These are phyloP conservation scores for Lemur catta DNA, from an alignment of 2,797 vertebrate species.

Conservation along the genomic window DNA sequence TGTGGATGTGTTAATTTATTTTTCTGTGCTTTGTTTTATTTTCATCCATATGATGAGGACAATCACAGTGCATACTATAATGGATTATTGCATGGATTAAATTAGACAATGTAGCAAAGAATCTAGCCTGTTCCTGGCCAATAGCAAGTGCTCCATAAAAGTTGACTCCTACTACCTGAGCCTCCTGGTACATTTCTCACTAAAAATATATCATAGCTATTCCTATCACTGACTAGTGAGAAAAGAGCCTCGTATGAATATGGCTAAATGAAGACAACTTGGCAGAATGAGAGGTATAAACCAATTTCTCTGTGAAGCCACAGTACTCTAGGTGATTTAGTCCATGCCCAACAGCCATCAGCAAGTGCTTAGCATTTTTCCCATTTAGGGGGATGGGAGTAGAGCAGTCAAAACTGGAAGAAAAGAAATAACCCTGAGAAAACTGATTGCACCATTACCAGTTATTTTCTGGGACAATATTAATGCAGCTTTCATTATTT, in stretches of 20 bases:
- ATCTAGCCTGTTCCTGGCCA: neutral
- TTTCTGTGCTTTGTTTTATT: neutral
- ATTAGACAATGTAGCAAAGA: neutral
- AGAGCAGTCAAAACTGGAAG: neutral
- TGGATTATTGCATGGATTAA: neutral
- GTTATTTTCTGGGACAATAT: slow-evolving; percentile 33
- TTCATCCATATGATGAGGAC: neutral
- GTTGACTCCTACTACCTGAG: neutral
- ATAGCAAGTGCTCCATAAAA: neutral
- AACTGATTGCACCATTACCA: neutral
- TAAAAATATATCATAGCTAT: neutral
- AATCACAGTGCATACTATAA: neutral
- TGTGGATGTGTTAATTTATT: neutral
- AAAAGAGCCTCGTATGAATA: neutral
- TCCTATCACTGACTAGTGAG: neutral
- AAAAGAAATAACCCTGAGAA: slow-evolving; percentile 36
- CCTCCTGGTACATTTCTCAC: neutral
- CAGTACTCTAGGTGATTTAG: neutral
- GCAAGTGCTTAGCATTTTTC: neutral
- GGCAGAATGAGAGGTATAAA: neutral
- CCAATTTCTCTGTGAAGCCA: neutral
- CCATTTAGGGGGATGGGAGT: neutral
- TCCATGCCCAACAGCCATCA: neutral
- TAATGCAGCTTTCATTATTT: slow-evolving; percentile 24
- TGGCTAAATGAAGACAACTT: neutral